Evolutionary conservation across 1,140 invertebrate genomes (phyloP).

Genomic region (Cheumatopsyche charites): DNA sequence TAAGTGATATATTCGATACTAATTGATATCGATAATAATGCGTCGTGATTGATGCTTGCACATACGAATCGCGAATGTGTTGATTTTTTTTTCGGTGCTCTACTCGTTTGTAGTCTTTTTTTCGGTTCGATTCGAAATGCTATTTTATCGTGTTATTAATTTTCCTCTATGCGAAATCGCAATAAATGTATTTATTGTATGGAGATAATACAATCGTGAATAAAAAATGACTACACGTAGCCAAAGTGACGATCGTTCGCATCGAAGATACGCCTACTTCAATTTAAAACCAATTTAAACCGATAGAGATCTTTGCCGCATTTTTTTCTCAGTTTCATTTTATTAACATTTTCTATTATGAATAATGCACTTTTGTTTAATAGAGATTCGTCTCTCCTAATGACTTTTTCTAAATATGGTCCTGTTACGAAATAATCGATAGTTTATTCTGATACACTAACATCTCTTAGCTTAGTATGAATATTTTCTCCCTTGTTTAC

Average conservation of each 20-base stretch:
- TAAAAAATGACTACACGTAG: not conserved
- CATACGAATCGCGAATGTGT: too few species aligned
- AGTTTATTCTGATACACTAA: too few species aligned
- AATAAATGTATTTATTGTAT: not conserved
- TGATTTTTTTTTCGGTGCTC: not conserved
- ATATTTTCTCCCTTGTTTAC: not conserved
- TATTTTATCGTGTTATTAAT: conserved; percentile 7
- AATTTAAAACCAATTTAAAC: conserved; percentile 1
- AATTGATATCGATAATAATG: conserved; percentile 26
- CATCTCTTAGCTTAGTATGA: too few species aligned
- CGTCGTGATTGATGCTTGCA: conserved; percentile 8
- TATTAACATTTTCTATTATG: too few species aligned
- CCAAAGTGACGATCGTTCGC: not conserved
- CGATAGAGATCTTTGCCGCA: not conserved
- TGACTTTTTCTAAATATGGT: too few species aligned
- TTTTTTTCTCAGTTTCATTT: too few species aligned
- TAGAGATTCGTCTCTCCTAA: too few species aligned
- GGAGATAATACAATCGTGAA: not conserved
- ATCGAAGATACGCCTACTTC: conserved; percentile 10
- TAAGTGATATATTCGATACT: conserved; percentile 27
- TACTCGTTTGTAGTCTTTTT: not conserved
- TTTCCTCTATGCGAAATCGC: not conserved
- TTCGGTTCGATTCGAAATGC: too few species aligned
- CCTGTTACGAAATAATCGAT: too few species aligned
- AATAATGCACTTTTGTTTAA: too few species aligned